Percentiles rank a stretch among this genome's conserved stretches.
phyloP scores from a whole-genome alignment of 30 jellyfish, hydroid and myxozoan genomes.

The Hydractinia symbiolongicarpus region DNA sequence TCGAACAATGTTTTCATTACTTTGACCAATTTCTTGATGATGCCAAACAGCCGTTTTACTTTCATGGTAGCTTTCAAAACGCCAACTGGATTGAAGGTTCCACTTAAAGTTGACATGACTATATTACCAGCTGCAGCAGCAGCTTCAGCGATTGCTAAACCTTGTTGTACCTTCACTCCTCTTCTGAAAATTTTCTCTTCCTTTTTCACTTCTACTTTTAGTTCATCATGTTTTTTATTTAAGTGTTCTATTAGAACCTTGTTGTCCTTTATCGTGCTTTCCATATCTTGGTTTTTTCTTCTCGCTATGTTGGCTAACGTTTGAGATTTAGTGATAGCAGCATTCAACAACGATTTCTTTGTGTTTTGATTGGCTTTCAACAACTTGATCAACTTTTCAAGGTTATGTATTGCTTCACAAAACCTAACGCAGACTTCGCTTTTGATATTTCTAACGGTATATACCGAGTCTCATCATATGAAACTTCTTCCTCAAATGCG shows the following conservation, averaged over 20 bases:
- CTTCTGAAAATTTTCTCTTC: not conserved
- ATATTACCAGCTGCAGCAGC: conserved; percentile 24
- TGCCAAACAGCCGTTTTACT: not conserved
- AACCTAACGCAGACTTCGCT: not conserved
- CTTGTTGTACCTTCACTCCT: conserved; percentile 23
- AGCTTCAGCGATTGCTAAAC: conserved; percentile 36
- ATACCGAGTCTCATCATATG: not conserved
- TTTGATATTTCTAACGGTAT: conserved; percentile 6
- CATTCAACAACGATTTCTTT: conserved; percentile 10
- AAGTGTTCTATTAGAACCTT: conserved; percentile 7
- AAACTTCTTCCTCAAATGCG: too few species aligned
- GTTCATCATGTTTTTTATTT: not conserved
- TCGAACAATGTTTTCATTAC: conserved; percentile 14
- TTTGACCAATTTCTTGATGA: conserved; percentile 13
- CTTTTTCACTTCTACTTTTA: conserved; percentile 5
- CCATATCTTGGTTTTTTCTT: conserved; percentile 14
- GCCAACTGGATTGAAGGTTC: conserved; percentile 18
- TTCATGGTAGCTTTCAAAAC: conserved; percentile 22
- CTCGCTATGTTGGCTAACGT: conserved; percentile 18
- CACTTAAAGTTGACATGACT: conserved; percentile 7
- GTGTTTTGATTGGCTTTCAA: conserved; percentile 8
- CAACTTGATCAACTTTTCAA: not conserved
- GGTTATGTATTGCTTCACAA: not conserved
- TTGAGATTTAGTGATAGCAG: conserved; percentile 16
- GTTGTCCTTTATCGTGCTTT: not conserved